Evolutionary conservation across 2,113 vertebrate genomes (phyloP).

Genomic region (Notechis scutatus): DNA sequence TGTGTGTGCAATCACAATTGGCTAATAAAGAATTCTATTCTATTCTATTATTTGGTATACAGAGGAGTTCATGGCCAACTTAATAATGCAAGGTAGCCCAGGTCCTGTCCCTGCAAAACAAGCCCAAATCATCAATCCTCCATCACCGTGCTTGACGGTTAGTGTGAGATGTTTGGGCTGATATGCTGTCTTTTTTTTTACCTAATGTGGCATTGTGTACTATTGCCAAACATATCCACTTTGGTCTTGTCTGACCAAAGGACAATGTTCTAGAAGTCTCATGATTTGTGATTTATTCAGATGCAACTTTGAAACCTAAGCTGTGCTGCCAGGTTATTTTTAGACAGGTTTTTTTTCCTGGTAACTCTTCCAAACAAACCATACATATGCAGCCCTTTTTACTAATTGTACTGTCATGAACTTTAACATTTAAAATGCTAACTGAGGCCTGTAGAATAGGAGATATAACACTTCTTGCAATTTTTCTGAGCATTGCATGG

Average conservation of each 20-base stretch:
- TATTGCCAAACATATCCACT: background rate
- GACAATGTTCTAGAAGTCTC: background rate
- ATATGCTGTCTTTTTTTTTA: background rate
- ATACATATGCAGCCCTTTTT: background rate
- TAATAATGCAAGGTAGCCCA: background rate
- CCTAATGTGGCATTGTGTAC: background rate
- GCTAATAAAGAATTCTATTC: too few relatives aligned
- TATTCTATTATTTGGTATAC: background rate
- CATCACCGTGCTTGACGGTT: background rate
- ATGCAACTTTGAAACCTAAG: background rate
- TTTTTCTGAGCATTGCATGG: background rate
- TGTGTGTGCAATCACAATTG: too few relatives aligned
- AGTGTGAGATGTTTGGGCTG: background rate
- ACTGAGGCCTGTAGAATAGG: background rate
- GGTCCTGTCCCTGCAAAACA: background rate
- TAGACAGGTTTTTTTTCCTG: background rate
- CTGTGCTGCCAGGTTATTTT: background rate
- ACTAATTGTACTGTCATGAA: background rate
- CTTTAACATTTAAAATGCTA: background rate
- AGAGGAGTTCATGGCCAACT: background rate
- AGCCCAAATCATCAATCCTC: background rate
- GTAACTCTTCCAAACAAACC: background rate
- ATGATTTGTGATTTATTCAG: background rate
- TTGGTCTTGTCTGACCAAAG: background rate
- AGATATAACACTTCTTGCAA: background rate